Conservation (phyloP, 2,113 vertebrate species). For the Eublepharis macularius region DNA sequence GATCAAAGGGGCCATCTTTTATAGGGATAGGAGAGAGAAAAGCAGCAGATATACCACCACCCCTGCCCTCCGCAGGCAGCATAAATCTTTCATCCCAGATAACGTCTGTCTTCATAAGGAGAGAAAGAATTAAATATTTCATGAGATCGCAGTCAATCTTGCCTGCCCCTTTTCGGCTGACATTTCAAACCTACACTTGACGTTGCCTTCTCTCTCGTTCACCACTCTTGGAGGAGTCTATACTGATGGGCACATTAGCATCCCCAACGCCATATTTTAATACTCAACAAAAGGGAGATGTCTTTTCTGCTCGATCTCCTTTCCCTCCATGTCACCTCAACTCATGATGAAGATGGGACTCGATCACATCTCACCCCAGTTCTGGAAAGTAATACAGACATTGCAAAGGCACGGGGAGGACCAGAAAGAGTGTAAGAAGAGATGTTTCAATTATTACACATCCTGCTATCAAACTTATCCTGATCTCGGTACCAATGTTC, state of each 20-base stretch:
- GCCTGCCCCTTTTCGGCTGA: conserved; percentile 56
- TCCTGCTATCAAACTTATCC: no score
- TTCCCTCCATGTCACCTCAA: not conserved
- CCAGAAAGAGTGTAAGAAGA: no score
- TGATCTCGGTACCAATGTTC: no score
- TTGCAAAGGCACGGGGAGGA: no score
- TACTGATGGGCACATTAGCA: conserved; percentile 25
- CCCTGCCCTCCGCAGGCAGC: not conserved
- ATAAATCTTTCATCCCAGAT: conserved; percentile 59
- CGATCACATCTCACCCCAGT: not conserved
- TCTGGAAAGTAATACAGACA: not conserved
- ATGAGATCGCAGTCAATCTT: conserved; percentile 56
- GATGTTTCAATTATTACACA: no score
- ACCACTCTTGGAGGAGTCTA: conserved; percentile 5
- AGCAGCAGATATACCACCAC: not conserved
- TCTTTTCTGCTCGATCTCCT: not conserved
- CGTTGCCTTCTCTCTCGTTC: conserved; percentile 40
- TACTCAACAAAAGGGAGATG: no score
- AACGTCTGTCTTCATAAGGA: conserved; percentile 53
- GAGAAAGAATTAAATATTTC: conserved; percentile 68
- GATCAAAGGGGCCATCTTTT: conserved; percentile 38
- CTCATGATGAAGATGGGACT: not conserved
- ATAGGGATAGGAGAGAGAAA: not conserved
- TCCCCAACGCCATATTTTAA: no score
- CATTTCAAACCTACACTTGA: conserved; percentile 59